phyloP scores from a whole-genome alignment of 2,113 vertebrate species.

The Etheostoma cragini region DNA sequence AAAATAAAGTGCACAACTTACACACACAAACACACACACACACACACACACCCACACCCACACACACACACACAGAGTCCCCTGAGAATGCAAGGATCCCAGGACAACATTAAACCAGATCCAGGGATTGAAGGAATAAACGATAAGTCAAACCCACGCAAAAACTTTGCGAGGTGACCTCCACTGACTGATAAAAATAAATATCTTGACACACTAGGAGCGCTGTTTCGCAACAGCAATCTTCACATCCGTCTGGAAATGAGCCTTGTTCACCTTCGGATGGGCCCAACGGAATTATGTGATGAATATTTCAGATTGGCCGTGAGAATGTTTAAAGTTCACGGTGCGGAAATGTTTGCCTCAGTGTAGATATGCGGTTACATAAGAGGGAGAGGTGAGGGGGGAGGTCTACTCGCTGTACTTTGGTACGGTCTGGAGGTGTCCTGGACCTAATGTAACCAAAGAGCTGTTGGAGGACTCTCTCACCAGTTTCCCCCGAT shows the following conservation, averaged over 20 bases:
- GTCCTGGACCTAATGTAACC: slow-evolving; percentile 10
- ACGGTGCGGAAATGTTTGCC: slow-evolving; percentile 27
- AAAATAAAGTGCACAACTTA: slow-evolving; percentile 36
- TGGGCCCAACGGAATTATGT: slow-evolving; percentile 39
- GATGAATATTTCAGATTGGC: slow-evolving; percentile 59
- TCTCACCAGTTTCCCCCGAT: not conserved
- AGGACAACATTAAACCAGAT: slow-evolving; percentile 8
- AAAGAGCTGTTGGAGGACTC: slow-evolving; percentile 22
- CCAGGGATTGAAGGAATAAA: slow-evolving; percentile 48
- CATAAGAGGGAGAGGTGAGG: slow-evolving; percentile 47
- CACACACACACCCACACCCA: too few relatives aligned
- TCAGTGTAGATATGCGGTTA: slow-evolving; percentile 54
- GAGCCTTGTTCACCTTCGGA: slow-evolving; percentile 35
- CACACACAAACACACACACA: not conserved
- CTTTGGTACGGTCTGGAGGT: slow-evolving; percentile 33
- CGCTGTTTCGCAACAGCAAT: slow-evolving; percentile 24
- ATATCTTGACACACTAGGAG: slow-evolving; percentile 17
- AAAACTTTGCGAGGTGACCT: slow-evolving; percentile 46
- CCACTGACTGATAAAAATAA: slow-evolving; percentile 25
- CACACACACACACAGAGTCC: not conserved
- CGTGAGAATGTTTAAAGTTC: slow-evolving; percentile 45
- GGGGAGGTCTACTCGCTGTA: slow-evolving; percentile 33
- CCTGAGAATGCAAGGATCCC: slow-evolving; percentile 20
- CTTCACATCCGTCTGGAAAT: slow-evolving; percentile 39
- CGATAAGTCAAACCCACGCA: slow-evolving; percentile 36